A percentile compares a stretch with the other conserved stretches of the same genome.
phyloP scores from a whole-genome alignment of 2,888 invertebrate genomes.

The Bugulina stolonifera region DNA sequence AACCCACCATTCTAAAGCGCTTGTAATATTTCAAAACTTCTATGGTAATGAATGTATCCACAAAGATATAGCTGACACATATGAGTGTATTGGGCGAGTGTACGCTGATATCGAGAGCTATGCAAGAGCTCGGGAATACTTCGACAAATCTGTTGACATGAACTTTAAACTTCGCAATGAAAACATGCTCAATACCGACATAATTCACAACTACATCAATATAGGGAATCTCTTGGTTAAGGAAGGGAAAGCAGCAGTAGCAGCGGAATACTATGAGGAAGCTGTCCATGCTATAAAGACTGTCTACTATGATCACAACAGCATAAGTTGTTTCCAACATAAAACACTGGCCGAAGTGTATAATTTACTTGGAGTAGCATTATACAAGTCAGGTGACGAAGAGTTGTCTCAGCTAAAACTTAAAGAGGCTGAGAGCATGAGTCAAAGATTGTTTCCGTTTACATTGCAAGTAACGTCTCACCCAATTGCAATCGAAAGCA shows the following conservation, averaged over 20 bases:
- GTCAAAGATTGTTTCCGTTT: too few species aligned
- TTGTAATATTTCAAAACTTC: not conserved
- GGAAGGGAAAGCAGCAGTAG: not conserved
- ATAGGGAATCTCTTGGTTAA: not conserved
- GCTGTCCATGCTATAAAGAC: not conserved
- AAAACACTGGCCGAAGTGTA: too few species aligned
- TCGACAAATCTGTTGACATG: not conserved
- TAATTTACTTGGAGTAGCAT: too few species aligned
- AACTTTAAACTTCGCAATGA: not conserved
- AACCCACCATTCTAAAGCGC: not conserved
- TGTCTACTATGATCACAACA: not conserved
- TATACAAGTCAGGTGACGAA: too few species aligned
- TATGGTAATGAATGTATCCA: not conserved
- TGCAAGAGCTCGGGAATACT: not conserved
- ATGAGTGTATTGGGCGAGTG: not conserved
- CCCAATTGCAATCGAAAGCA: too few species aligned
- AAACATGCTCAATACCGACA: not conserved
- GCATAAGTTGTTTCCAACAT: too few species aligned
- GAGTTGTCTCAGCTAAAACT: too few species aligned
- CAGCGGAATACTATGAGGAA: not conserved
- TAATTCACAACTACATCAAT: not conserved
- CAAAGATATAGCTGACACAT: not conserved
- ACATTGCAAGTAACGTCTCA: too few species aligned
- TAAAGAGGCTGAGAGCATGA: too few species aligned
- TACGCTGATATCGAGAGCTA: not conserved